Conservation (phyloP, 2,797 vertebrate species). For the Melopsittacus undulatus region DNA sequence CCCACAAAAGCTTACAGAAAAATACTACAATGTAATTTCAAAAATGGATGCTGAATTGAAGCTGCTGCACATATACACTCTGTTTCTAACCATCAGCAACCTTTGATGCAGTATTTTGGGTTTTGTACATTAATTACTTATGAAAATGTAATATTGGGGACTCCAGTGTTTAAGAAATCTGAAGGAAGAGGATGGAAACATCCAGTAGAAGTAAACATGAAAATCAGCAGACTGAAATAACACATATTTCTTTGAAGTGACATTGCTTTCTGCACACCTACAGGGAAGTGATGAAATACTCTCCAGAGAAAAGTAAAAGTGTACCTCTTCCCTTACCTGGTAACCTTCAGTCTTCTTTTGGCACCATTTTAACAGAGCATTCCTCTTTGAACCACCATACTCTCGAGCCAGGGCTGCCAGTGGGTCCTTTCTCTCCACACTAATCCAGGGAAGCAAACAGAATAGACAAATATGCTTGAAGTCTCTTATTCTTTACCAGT, state of each 20-base stretch:
- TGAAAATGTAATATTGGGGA: not conserved
- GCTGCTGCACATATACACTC: not conserved
- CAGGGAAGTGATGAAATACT: not conserved
- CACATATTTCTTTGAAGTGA: not conserved
- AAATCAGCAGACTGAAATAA: not conserved
- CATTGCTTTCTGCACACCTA: not conserved
- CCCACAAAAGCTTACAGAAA: not conserved
- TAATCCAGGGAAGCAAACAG: slow-evolving; percentile 59
- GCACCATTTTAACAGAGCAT: slow-evolving; percentile 97
- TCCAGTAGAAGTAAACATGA: not conserved
- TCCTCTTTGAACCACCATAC: slow-evolving; percentile 96
- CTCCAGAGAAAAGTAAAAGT: not conserved
- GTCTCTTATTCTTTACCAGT: not conserved
- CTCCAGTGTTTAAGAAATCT: not conserved
- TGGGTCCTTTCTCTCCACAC: slow-evolving; percentile 97
- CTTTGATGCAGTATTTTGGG: not conserved
- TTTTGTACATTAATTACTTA: not conserved
- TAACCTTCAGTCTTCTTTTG: slow-evolving; percentile 98
- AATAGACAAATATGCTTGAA: not conserved
- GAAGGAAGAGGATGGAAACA: not conserved
- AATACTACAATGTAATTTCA: not conserved
- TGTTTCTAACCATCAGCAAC: not conserved
- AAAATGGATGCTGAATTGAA: not conserved
- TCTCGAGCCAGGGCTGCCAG: slow-evolving; percentile 93
- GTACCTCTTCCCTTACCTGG: slow-evolving; percentile 81